Conservation (phyloP, 2,888 invertebrate species). For the Euplagia quadripunctaria region DNA sequence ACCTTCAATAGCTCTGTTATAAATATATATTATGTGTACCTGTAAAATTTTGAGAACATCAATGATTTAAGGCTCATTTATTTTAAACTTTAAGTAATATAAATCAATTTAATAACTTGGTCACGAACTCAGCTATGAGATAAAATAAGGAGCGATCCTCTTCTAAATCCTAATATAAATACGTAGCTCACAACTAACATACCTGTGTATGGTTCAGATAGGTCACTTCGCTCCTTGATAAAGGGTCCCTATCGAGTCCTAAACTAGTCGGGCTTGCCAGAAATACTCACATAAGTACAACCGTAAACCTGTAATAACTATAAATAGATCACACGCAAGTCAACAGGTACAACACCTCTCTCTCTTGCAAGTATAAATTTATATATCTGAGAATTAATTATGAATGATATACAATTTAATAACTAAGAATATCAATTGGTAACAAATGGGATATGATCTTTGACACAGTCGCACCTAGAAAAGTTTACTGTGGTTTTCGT, state of each 20-base stretch:
- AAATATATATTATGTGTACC: too few species aligned
- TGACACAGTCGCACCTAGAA: background rate
- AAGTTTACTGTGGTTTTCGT: background rate
- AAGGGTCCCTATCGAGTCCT: background rate
- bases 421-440: background rate
- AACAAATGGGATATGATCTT: background rate
- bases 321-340: too few species aligned
- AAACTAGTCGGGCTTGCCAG: background rate
- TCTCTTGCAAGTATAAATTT: too few species aligned
- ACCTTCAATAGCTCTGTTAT: too few species aligned
- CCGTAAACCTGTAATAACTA: too few species aligned
- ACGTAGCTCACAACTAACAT: background rate
- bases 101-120: too few species aligned
- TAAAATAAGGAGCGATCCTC: background rate
- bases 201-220: background rate
- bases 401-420: background rate
- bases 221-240: background rate
- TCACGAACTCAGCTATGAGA: background rate
- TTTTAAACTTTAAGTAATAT: too few species aligned
- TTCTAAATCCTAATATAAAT: background rate
- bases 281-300: background rate
- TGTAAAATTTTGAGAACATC: too few species aligned
- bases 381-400: background rate
- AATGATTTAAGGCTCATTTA: too few species aligned
- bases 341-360: too few species aligned